Conservation (phyloP, 2,888 invertebrate species). For the Calliphora vomitoria region DNA sequence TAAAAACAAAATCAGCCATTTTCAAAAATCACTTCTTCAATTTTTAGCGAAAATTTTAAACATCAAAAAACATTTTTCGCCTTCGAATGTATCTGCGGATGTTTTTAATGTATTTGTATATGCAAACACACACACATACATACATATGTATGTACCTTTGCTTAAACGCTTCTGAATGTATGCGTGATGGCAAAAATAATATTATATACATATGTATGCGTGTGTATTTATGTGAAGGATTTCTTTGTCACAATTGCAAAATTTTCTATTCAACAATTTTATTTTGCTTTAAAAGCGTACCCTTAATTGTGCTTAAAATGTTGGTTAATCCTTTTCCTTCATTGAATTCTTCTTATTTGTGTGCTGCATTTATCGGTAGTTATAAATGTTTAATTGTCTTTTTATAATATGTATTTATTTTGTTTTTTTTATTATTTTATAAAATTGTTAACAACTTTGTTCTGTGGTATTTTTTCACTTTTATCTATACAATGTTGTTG, state of each 20-base stretch:
- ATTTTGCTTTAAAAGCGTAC: constrained; percentile 12
- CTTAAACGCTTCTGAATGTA: not conserved
- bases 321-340: not conserved
- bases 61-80: not conserved
- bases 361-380: not conserved
- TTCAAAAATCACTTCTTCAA: not conserved
- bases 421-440: not conserved
- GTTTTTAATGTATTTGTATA: constrained; percentile 3
- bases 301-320: not conserved
- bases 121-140: not conserved
- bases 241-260: constrained; percentile 27
- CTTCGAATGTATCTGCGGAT: not conserved
- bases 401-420: not conserved
- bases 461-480: constrained; percentile 43
- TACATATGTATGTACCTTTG: not conserved
- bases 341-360: not conserved
- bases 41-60: not conserved
- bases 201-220: no score
- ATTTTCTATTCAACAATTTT: constrained; percentile 20
- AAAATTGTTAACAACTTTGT: constrained; percentile 21
- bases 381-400: not conserved
- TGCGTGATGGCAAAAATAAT: not conserved
- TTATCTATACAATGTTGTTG: constrained; percentile 56
- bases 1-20: not conserved
- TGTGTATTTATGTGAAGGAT: constrained; percentile 12